A percentile compares a stretch with the other conserved stretches of the same genome.
Evolutionary conservation across 2,797 vertebrate genomes (phyloP).

Genomic region (Leptatherina wallacei): DNA sequence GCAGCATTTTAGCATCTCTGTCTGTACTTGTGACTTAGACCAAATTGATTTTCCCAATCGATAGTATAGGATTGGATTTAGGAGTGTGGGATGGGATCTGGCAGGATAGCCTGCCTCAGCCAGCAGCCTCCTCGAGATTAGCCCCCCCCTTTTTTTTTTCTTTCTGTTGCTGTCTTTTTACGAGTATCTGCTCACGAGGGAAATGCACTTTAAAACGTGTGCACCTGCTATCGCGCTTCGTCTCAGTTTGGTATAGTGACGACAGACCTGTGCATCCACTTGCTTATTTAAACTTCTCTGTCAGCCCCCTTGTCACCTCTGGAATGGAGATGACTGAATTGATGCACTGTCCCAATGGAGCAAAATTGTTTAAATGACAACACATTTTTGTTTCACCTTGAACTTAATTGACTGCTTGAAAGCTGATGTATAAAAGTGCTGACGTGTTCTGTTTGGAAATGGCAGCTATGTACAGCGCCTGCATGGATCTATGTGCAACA

Average conservation of each 20-base stretch:
- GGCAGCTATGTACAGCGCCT: constrained; percentile 47
- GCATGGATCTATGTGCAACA: constrained; percentile 22
- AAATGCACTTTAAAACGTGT: constrained; percentile 24
- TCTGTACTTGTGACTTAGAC: constrained; percentile 66
- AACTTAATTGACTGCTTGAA: constrained; percentile 84
- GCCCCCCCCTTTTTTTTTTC: not conserved
- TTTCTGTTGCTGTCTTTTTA: constrained; percentile 17
- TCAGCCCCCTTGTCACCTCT: constrained; percentile 72
- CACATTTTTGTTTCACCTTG: constrained; percentile 84
- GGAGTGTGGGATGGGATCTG: constrained; percentile 36
- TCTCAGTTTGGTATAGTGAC: constrained; percentile 40
- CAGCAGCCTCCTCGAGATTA: constrained; percentile 21
- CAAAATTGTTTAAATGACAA: constrained; percentile 78
- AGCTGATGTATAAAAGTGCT: constrained; percentile 76
- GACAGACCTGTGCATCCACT: constrained; percentile 38
- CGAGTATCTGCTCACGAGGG: constrained; percentile 9
- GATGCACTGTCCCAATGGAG: constrained; percentile 70
- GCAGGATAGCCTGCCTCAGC: constrained; percentile 24
- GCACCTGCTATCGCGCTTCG: constrained; percentile 36
- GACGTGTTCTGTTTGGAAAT: constrained; percentile 63
- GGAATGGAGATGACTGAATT: constrained; percentile 67
- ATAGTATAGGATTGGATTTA: constrained; percentile 79
- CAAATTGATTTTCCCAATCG: constrained; percentile 81
- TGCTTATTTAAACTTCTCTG: constrained; percentile 71
- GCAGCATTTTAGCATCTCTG: constrained; percentile 63